Evolutionary conservation across 2,113 vertebrate species (phyloP).

Genomic region (Myiopsitta monachus): DNA sequence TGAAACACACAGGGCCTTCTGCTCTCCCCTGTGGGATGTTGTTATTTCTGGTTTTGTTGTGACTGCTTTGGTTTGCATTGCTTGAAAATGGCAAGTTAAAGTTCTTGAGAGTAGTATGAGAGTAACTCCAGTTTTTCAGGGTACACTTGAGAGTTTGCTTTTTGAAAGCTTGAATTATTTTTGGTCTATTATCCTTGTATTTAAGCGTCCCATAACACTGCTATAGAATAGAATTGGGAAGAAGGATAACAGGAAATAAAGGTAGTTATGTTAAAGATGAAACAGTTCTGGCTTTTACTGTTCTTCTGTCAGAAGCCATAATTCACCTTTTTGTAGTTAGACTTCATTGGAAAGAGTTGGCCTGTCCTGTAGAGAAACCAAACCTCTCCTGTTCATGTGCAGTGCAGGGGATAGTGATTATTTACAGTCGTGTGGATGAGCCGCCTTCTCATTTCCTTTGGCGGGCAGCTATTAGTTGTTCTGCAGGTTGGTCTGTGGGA

Average conservation of each 20-base stretch:
- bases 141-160: neutral
- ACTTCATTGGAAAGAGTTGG: neutral
- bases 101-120: neutral
- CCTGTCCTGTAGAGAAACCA: neutral
- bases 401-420: neutral
- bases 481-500: neutral
- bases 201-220: neutral
- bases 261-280: neutral
- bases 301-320: neutral
- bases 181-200: neutral
- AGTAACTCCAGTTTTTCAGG: neutral
- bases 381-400: neutral
- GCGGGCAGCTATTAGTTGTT: rapidly evolving
- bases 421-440: neutral
- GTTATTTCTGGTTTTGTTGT: slow-evolving; percentile 24
- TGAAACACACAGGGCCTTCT: neutral
- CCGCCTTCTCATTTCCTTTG: neutral
- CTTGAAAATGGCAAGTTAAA: neutral
- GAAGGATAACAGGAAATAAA: neutral
- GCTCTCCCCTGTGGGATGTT: slow-evolving; percentile 11
- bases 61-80: slow-evolving; percentile 33
- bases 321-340: neutral
- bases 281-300: neutral
- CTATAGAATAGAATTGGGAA: neutral
- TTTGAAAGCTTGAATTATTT: neutral